Evolutionary conservation across 2,113 vertebrate genomes (phyloP), one percentile per base, ranked within the genome.

Genomic region (Cyprinodon tularosa): DNA sequence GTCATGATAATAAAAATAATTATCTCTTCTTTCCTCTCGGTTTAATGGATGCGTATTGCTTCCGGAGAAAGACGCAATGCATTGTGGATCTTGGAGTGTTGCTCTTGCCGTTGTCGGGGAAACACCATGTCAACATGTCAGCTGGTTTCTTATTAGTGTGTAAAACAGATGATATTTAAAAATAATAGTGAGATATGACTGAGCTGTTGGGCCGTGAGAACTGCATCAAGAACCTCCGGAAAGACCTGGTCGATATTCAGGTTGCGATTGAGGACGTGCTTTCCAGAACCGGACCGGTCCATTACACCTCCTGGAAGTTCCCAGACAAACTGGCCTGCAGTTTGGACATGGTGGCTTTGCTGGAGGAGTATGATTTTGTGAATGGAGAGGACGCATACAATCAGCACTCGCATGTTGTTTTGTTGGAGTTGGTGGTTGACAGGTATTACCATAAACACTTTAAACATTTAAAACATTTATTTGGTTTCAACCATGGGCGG

Each of bases 391-490:
- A 94, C 0, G 94, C 94, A 40, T 95, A 95, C 85, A 97, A 93
- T 10, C 96, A 97, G 89, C 94, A 96, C 50, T 94, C 96, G 2
- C 96, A 99, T 3, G 83, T 95, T 20, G 94, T 97, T 84, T 92
- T 99, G 76, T 85, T 98, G 85, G 98, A 99, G 90, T 89, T 99
- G 63, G 74, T 97, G 71, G 93, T 98, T 4, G 98, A 99, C 95
- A 98, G 98, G 98, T 98, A 90, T 91, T 73, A 45, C 10, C 36
- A 37, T 4, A 5, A 14, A 57, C 17, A 4, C 15, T 20, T 7
- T 20, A 53, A 20, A 20, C 4, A 17, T 3, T 53, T 53, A 29
- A 29, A 29, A 29, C 29, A 29, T 29, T 29, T 29, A 29, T 29
- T 29, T 29, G 29, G 29, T 29, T 29, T 29, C 29, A 29, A 29